Conservation (phyloP, 2,113 vertebrate genomes). For the Cebidichthys violaceus region DNA sequence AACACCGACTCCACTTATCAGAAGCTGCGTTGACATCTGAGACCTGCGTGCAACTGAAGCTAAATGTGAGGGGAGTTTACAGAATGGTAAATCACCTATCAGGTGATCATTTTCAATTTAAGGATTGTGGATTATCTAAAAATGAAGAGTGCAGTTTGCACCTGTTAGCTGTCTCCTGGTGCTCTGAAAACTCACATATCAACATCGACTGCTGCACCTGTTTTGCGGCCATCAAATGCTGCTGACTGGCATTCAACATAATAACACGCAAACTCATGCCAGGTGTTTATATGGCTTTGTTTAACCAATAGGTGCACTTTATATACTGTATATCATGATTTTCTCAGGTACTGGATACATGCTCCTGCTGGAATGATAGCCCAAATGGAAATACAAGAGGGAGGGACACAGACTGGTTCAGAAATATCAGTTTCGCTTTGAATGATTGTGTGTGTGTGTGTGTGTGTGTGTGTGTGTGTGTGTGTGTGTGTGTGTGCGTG, state of each 20-base stretch:
- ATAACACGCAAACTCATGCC: constrained; percentile 13
- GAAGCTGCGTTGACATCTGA: constrained; percentile 15
- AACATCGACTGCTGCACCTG: neutral
- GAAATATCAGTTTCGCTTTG: constrained; percentile 73
- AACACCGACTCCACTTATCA: neutral
- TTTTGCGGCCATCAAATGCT: neutral
- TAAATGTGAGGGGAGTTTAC: constrained; percentile 52
- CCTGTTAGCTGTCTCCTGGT: constrained; percentile 32
- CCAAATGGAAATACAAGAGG: constrained; percentile 65
- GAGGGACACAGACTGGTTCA: constrained; percentile 45
- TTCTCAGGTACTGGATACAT: neutral
- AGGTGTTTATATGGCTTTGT: constrained; percentile 1
- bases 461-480: constrained; percentile 45
- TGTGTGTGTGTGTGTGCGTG: constrained; percentile 37
- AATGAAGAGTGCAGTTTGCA: constrained; percentile 15
- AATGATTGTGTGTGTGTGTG: constrained; percentile 34
- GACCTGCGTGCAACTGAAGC: constrained; percentile 24
- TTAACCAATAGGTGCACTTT: neutral
- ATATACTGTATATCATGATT: neutral
- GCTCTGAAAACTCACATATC: constrained; percentile 30
- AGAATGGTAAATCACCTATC: constrained; percentile 41
- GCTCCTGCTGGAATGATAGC: constrained; percentile 35
- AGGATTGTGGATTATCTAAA: constrained; percentile 18
- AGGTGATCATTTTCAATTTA: constrained; percentile 15
- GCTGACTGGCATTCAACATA: neutral